A percentile compares a stretch with the other conserved stretches of the same genome.
These are phyloP conservation scores for Clamator glandarius DNA, from an alignment of 2,797 vertebrate species.

Conservation along the genomic window DNA sequence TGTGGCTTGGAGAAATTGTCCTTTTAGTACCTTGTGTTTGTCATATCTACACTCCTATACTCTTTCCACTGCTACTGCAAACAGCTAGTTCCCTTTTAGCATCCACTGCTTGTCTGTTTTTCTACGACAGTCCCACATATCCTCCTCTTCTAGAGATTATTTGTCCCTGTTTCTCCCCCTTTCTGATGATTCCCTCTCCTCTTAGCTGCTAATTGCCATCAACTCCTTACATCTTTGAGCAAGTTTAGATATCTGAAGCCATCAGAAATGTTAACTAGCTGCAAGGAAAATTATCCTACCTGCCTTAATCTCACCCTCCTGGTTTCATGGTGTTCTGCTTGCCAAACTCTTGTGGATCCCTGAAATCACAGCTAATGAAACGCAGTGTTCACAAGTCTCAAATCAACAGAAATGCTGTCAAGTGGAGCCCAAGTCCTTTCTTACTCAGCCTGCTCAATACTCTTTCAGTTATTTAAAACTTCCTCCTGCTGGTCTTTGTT, in stretches of 20 bases:
- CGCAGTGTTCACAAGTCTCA: not conserved
- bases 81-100: not conserved
- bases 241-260: not conserved
- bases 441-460: not conserved
- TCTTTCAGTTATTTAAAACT: not conserved
- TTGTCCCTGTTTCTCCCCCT: not conserved
- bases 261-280: not conserved
- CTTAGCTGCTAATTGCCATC: not conserved
- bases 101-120: not conserved
- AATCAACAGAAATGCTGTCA: not conserved
- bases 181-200: not conserved
- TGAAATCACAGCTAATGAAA: not conserved
- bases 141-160: not conserved
- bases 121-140: not conserved
- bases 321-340: not conserved
- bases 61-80: not conserved
- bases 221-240: not conserved
- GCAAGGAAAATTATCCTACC: not conserved
- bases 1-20: not conserved
- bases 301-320: not conserved
- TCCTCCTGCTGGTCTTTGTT: not conserved
- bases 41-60: not conserved
- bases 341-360: not conserved
- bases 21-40: not conserved
- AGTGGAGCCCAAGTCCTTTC: not conserved